These are phyloP conservation scores for Acleris laterana DNA, from an alignment of 2,888 invertebrate species.

Conservation along the genomic window DNA sequence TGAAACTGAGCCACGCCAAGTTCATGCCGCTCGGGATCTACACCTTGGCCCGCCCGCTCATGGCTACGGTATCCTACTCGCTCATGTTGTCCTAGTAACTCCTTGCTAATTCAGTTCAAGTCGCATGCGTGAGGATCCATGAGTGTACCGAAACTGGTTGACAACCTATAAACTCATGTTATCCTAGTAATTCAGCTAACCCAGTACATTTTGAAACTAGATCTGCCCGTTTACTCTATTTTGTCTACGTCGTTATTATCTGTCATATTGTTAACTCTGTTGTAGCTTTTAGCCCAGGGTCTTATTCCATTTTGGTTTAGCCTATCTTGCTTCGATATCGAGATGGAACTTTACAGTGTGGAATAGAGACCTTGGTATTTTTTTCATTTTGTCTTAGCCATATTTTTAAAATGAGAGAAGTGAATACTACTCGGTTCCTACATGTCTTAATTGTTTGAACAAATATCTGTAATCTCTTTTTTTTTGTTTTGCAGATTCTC, in stretches of 20 bases:
- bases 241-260: no score
- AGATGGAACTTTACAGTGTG: no score
- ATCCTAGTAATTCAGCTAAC: background rate
- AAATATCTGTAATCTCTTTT: background rate
- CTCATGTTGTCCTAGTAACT: background rate
- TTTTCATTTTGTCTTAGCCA: background rate
- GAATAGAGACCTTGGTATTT: no score
- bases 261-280: no score
- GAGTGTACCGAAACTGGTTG: no score
- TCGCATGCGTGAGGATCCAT: no score
- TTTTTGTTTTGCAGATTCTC: conserved; percentile 53
- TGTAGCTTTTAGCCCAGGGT: no score
- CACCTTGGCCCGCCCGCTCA: conserved; percentile 58
- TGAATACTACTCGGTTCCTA: no score
- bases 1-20: conserved; percentile 61
- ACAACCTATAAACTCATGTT: background rate
- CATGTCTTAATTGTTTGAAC: no score
- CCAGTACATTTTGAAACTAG: no score
- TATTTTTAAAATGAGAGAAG: background rate
- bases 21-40: conserved; percentile 66
- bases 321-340: background rate
- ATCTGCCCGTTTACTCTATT: no score
- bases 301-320: background rate
- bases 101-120: no score
- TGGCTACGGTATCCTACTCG: conserved; percentile 21